Evolutionary conservation across 2,113 vertebrate genomes (phyloP), one percentile per base, ranked within the genome.

Genomic region (Poeciliopsis prolifica): DNA sequence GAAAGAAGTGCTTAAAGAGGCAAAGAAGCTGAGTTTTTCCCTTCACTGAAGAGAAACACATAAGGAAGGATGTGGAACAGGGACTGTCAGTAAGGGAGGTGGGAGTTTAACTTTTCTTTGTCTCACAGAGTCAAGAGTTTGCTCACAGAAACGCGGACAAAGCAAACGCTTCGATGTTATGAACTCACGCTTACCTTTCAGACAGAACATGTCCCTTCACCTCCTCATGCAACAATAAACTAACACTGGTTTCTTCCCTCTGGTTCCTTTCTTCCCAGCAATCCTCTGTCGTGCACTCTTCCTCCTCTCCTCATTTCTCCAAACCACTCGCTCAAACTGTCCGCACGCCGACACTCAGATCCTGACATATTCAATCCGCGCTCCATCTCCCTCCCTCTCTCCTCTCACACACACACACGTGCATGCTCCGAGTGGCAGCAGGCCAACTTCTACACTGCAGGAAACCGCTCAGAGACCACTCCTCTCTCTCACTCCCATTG

Each of bases 161-260:
- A 48, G 44, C 17, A 48, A 19, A 48, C 17, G 6, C 44, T 48
- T 48, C 44, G 17, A 58, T 58, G 17, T 54, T 22, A 54, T 54
- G 48, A 28, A 77, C 65, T 72, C 60, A 77, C 65, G 65, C 92
- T 88, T 87, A 93, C 91, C 91, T 91, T 91, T 93, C 48, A 93
- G 73, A 85, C 92, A 93, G 84, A 93, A 93, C 92, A 93, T 93
- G 68, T 51, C 78, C 84, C 75, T 44, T 83, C 51, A 30, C 72
- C 83, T 73, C 80, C 54, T 66, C 69, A 66, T 80, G 78, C 81
- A 77, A 67, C 40, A 54, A 64, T 14, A 13, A 80, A 58, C 63
- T 29, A 78, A 75, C 15, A 2, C 48, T 13, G 4, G 37, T 19
- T 54, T 72, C 66, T n/a, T 68, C 26, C 26, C 61, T 72, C 60